Base-by-base conservation (phyloP, 1,140 invertebrate species). In the Drosophila aff. region DNA sequence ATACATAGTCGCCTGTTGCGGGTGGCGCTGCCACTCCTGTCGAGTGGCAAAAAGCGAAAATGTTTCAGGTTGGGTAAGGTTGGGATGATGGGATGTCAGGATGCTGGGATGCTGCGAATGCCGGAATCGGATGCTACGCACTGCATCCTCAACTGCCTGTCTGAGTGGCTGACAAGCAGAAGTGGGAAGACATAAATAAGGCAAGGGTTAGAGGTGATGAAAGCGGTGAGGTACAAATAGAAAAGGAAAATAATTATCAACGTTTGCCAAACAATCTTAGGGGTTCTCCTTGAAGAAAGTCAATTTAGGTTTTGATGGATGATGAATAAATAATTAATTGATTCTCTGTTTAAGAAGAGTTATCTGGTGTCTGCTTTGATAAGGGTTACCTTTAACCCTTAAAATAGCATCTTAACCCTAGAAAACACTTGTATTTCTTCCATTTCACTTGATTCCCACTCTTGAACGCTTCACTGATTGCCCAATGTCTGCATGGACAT, bases 1-100 rank as follows among this genome's bases (percentile, higher is more conserved):
- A 85, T 89, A 87, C 80, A 89, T 74, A 89, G 84, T 82, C 60
- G 71, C 79, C 33, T 57, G 58, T 62, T 60, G 49, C 47, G 61
- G 68, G 55, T 57, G 82, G 63, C 31, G 31, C 11, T 23, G 47
- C 55, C 59, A 63, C 40, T 41, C 40, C 40, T 40, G 63, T 46
- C 28, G 63, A 66, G 31, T 67, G 64, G 64, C 60, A 33, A 23
- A 59, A 31, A 23, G 75, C 43, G 57, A 26, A 67, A 47, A 67
- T 53, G 67, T 26, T 68, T 53, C 67, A 53, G 46, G 44, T 73
- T 71, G 43, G 10, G 57, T 11, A 26, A 63, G 43, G 61, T 53
- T 50, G 65, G 58, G 33, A 72, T 53, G 44, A 11, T 38, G 43
- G 66, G 79, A 52, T 68, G 69, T 36, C 43, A 62, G 73, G 28